A percentile compares a stretch with the other conserved stretches of the same genome.
Conservation (phyloP, 2,113 vertebrate species). For the Colistium nudipinnis region DNA sequence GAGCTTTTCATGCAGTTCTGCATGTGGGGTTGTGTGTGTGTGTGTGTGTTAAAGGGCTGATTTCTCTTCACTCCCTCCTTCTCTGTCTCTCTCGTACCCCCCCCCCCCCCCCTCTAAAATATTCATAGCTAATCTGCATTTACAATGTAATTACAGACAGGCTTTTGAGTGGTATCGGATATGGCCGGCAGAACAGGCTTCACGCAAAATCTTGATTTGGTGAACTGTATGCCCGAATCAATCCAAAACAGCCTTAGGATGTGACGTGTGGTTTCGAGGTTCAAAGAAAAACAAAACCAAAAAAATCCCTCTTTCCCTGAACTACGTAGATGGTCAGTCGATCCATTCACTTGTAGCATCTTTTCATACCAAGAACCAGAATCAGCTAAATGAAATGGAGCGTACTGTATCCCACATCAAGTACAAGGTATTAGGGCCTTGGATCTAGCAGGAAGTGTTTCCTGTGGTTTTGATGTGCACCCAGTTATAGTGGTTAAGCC, state of each 20-base stretch:
- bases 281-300: constrained; percentile 9
- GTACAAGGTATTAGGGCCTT: not conserved
- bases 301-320: too few species aligned
- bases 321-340: not conserved
- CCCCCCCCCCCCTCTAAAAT: constrained; percentile 80
- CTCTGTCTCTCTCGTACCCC: constrained; percentile 77
- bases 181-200: constrained; percentile 59
- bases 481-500: not conserved
- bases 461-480: not conserved
- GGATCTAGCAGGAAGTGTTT: not conserved
- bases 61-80: constrained; percentile 60
- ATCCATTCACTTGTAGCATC: too few species aligned
- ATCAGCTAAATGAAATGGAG: too few species aligned
- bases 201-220: constrained; percentile 67
- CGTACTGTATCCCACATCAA: too few species aligned
- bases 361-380: too few species aligned
- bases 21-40: constrained; percentile 69
- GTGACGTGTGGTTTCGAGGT: constrained; percentile 24
- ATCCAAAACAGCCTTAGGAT: constrained; percentile 36
- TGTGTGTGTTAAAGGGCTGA: constrained; percentile 65
- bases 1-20: constrained; percentile 77
- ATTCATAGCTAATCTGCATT: constrained; percentile 83
- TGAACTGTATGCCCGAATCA: constrained; percentile 59
- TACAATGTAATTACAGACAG: constrained; percentile 79
- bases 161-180: constrained; percentile 77